Base-by-base conservation (phyloP, 92 coral and sea anemone species). In the Epizoanthus ramosus region DNA sequence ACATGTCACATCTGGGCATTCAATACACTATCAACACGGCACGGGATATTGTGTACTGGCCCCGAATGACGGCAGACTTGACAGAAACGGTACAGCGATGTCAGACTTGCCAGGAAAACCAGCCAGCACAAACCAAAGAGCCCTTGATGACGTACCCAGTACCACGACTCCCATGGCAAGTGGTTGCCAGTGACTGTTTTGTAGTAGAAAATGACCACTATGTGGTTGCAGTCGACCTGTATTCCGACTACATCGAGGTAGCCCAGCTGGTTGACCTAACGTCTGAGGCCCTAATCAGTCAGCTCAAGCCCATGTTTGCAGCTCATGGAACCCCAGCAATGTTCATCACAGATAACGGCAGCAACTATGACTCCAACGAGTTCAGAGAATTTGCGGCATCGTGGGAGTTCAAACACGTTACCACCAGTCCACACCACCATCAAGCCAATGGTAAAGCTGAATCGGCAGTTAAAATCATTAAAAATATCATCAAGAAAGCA, bases 301-400 rank as follows among this genome's bases (percentile, higher is more conserved):
- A 88, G 21, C 65, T 88, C 75, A 92, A 92, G 63, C 92, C 90
- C 57, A 80, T 91, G 17, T 85, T 85, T 86, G 90, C 92, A n/a
- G 79, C 85, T 10, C 90, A 88, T 65, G 92, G 94, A 6, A 65
- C 87, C 60, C 90, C 92, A 58, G 90, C 87, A 8, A 77, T 61
- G 43, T 56, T 85, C 53, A 73, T 91, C 86, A 28, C n/a, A n/a
- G n/a, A n/a, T n/a, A n/a, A n/a, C n/a, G n/a, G n/a, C n/a, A n/a
- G n/a, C n/a, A n/a, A n/a, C n/a, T n/a, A n/a, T 74, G 79, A 73
- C 41, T 89, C 92, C 9, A 35, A 63, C 4, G 80, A 90, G 57
- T 90, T 87, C 65, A 80, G 58, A 23, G 31, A 54, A 22, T 81
- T 87, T 56, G 74, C 88, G 17, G 3, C 59, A 65, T 52, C 80